Conservation (phyloP, 2,113 vertebrate species). For the Ammodytes marinus region DNA sequence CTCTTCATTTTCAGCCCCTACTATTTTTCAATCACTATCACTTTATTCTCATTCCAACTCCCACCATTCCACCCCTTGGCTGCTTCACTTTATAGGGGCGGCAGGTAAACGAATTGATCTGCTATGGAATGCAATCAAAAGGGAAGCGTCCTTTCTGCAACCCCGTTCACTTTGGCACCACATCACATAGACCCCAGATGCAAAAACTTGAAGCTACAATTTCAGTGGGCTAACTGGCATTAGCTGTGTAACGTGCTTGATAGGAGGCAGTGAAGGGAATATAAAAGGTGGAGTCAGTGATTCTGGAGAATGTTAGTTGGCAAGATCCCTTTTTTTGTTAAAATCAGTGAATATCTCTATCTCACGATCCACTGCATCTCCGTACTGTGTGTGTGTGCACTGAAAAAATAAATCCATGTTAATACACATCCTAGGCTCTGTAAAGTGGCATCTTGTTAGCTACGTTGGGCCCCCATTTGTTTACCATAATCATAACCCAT, state of each 20-base stretch:
- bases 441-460: too few relatives aligned
- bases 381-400: too few relatives aligned
- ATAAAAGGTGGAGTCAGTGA: neutral
- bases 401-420: too few relatives aligned
- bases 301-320: too few relatives aligned
- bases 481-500: too few relatives aligned
- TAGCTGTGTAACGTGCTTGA: slow-evolving; percentile 53
- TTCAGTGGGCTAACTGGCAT: slow-evolving; percentile 49
- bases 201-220: slow-evolving; percentile 23
- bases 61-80: neutral
- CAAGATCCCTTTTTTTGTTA: too few relatives aligned
- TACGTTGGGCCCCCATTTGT: too few relatives aligned
- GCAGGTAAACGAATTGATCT: slow-evolving; percentile 59
- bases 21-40: slow-evolving; percentile 47
- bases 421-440: too few relatives aligned
- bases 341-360: too few relatives aligned
- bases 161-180: slow-evolving; percentile 46
- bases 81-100: slow-evolving; percentile 24
- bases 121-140: slow-evolving; percentile 60
- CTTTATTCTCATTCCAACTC: slow-evolving; percentile 27
- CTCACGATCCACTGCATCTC: too few relatives aligned
- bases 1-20: neutral
- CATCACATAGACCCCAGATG: slow-evolving; percentile 21
- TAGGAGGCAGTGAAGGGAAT: slow-evolving; percentile 36
- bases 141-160: slow-evolving; percentile 54